phyloP scores from a whole-genome alignment of 2,888 invertebrate species.

The Sipha maydis region DNA sequence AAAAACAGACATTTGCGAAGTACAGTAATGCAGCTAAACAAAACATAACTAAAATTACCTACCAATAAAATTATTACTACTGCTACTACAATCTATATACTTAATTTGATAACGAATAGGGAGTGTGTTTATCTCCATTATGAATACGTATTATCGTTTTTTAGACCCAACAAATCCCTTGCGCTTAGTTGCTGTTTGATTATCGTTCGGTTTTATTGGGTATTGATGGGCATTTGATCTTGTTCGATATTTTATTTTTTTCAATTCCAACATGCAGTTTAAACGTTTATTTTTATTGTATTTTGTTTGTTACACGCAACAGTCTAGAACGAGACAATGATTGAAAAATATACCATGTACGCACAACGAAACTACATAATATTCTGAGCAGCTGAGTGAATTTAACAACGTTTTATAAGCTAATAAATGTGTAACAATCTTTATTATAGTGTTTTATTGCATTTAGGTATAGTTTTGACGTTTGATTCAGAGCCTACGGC shows the following conservation, averaged over 20 bases:
- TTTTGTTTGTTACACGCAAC: background rate
- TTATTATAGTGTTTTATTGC: background rate
- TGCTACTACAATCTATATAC: background rate
- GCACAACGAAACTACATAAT: background rate
- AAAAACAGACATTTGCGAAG: too few species aligned
- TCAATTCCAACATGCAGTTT: background rate
- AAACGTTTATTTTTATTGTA: conserved; percentile 16
- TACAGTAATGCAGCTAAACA: too few species aligned
- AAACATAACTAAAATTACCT: too few species aligned
- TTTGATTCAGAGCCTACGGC: too few species aligned
- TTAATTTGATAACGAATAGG: background rate
- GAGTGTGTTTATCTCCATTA: background rate
- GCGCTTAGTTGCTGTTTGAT: conserved; percentile 10
- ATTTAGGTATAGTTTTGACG: background rate
- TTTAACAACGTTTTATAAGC: background rate
- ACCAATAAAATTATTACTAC: background rate
- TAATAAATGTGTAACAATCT: background rate
- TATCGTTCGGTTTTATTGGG: conserved; percentile 15
- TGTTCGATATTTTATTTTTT: conserved; percentile 29
- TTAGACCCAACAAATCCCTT: background rate
- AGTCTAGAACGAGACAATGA: background rate
- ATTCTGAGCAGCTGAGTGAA: background rate
- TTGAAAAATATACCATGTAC: background rate
- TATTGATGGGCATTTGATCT: background rate
- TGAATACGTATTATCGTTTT: background rate